Conservation (phyloP, 2,113 vertebrate genomes). For the Cephalopholis sonnerati region DNA sequence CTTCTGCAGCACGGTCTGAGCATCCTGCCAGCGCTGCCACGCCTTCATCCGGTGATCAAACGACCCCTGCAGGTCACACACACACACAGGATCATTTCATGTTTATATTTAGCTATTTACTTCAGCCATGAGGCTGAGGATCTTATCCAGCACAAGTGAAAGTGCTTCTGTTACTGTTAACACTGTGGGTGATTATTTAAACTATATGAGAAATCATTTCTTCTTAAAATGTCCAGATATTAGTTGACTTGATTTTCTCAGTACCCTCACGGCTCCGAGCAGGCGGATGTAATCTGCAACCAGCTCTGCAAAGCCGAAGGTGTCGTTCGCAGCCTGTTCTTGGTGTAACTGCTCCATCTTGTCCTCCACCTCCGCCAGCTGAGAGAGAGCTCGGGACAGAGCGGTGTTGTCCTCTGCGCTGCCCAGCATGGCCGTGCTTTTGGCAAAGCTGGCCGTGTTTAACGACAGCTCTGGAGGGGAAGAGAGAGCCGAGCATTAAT, state of each 20-base stretch:
- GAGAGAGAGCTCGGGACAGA: constrained; percentile 94
- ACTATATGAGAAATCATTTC: too few relatives aligned
- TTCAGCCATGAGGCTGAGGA: neutral
- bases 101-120: neutral
- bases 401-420: constrained; percentile 98
- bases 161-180: too few relatives aligned
- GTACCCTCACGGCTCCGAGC: constrained; percentile 92
- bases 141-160: neutral
- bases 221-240: too few relatives aligned
- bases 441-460: constrained; percentile 95
- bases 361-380: constrained; percentile 98
- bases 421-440: constrained; percentile 97
- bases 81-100: neutral
- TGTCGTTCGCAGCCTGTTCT: constrained; percentile 94
- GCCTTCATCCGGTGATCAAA: constrained; percentile 98
- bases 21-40: constrained; percentile 99
- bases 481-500: neutral
- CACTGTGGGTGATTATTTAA: too few relatives aligned
- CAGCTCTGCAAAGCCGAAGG: constrained; percentile 93
- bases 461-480: constrained; percentile 84
- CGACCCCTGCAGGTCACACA: constrained; percentile 85
- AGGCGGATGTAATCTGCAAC: constrained; percentile 96
- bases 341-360: constrained; percentile 97
- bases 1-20: constrained; percentile 93
- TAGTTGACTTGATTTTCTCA: neutral